Evolutionary conservation across 2,113 vertebrate species (phyloP).

Genomic region (Cebidichthys violaceus): DNA sequence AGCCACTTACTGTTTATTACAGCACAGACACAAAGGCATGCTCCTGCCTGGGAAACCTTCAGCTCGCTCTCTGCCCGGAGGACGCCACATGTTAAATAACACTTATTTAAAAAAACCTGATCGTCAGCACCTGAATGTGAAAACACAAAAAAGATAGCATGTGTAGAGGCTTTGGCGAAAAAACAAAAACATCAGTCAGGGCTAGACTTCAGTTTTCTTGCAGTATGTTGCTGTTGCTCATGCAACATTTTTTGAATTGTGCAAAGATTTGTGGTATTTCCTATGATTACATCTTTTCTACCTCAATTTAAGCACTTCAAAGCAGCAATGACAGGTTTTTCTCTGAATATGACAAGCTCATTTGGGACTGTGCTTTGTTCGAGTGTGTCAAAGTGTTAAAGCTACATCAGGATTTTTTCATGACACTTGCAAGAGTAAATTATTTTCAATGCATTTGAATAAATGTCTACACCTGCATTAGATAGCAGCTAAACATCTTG

Average conservation of each 20-base stretch:
- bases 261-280: conserved; percentile 36
- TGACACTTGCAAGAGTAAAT: conserved; percentile 31
- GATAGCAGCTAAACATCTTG: conserved; percentile 1
- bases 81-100: conserved; percentile 61
- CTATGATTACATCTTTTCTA: conserved; percentile 38
- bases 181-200: conserved; percentile 30
- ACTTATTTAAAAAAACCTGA: conserved; percentile 31
- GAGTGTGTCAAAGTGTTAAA: conserved; percentile 9
- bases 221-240: neutral
- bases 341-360: conserved; percentile 53
- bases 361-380: conserved; percentile 52
- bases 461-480: conserved; percentile 35
- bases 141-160: conserved; percentile 26
- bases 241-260: conserved; percentile 13
- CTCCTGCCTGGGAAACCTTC: conserved; percentile 58
- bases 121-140: conserved; percentile 35
- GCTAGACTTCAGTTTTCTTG: conserved; percentile 5
- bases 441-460: conserved; percentile 28
- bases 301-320: conserved; percentile 41
- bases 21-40: conserved; percentile 67
- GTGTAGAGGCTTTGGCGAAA: conserved; percentile 20
- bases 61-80: conserved; percentile 47
- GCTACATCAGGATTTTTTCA: conserved; percentile 33
- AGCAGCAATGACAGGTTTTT: conserved; percentile 37
- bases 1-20: conserved; percentile 77